phyloP scores from a whole-genome alignment of 2,888 invertebrate genomes.

The Drosophila borealis region DNA sequence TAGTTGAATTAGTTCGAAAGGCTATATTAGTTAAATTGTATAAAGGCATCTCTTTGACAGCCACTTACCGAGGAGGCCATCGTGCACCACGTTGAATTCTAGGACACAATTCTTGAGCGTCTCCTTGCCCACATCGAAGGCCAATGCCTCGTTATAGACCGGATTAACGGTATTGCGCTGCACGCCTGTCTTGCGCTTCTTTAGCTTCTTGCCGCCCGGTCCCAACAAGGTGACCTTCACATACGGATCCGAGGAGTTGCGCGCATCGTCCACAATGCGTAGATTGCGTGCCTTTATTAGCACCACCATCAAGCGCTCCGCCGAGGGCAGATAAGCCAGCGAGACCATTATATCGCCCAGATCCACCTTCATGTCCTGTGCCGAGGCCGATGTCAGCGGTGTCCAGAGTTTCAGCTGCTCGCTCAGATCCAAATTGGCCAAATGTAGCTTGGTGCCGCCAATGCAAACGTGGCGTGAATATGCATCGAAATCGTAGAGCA shows the following conservation, averaged over 20 bases:
- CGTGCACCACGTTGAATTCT: conserved; percentile 88
- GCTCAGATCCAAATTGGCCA: conserved; percentile 87
- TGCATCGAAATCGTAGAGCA: conserved; percentile 89
- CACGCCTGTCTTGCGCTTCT: conserved; percentile 96
- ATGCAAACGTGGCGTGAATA: conserved; percentile 88
- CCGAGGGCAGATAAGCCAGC: conserved; percentile 95
- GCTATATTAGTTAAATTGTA: neutral
- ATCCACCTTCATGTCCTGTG: conserved; percentile 89
- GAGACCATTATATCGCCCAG: conserved; percentile 96
- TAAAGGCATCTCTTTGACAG: neutral
- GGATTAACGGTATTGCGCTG: conserved; percentile 94
- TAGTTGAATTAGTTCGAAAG: conserved; percentile 33
- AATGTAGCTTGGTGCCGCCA: conserved; percentile 87
- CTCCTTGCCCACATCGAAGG: conserved; percentile 94
- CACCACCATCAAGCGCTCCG: conserved; percentile 95
- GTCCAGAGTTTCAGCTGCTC: conserved; percentile 87
- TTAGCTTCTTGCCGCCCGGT: conserved; percentile 94
- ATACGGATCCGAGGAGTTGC: conserved; percentile 97
- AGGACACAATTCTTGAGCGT: conserved; percentile 86
- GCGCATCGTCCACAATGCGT: conserved; percentile 96
- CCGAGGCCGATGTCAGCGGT: conserved; percentile 86
- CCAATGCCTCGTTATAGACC: conserved; percentile 96
- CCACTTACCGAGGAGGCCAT: conserved; percentile 86
- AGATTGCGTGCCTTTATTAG: conserved; percentile 96
- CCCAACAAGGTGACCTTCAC: conserved; percentile 96